Percentiles rank a stretch among this genome's conserved stretches.
phyloP scores from a whole-genome alignment of 2,888 invertebrate genomes.

The Lucinisca nassula region DNA sequence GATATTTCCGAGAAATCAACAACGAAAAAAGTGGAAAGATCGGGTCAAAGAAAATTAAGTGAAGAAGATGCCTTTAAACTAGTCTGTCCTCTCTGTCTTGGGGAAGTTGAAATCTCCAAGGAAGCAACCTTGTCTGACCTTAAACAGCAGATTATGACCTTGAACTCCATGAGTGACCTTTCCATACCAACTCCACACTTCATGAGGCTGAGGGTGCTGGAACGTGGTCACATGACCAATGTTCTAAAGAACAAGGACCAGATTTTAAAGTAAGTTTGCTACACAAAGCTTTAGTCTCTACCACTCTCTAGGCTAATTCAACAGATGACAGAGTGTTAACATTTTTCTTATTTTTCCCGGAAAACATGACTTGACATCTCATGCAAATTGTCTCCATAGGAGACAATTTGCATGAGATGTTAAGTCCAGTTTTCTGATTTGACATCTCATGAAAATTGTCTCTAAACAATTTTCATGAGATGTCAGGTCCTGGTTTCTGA shows the following conservation, averaged over 20 bases:
- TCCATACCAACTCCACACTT: constrained; percentile 75
- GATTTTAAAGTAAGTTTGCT: constrained; percentile 80
- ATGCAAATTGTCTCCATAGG: too few species aligned
- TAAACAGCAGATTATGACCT: constrained; percentile 81
- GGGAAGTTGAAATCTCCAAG: constrained; percentile 84
- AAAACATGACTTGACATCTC: too few species aligned
- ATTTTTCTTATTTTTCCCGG: too few species aligned
- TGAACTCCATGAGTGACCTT: constrained; percentile 70
- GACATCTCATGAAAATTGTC: too few species aligned
- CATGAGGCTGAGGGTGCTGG: constrained; percentile 80
- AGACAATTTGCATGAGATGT: too few species aligned
- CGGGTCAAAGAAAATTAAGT: not conserved
- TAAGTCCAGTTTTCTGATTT: too few species aligned
- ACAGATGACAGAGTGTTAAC: too few species aligned
- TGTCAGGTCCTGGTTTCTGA: too few species aligned
- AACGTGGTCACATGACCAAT: constrained; percentile 67
- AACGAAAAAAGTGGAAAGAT: constrained; percentile 29
- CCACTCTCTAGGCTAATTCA: too few species aligned
- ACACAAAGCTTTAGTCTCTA: too few species aligned
- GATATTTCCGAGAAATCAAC: too few species aligned
- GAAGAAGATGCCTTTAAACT: not conserved
- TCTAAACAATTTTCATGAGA: too few species aligned
- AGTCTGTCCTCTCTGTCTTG: constrained; percentile 68
- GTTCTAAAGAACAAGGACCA: constrained; percentile 76
- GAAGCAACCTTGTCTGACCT: constrained; percentile 84